phyloP scores from a whole-genome alignment of 2,797 vertebrate species.

The Distichodus sexfasciatus region DNA sequence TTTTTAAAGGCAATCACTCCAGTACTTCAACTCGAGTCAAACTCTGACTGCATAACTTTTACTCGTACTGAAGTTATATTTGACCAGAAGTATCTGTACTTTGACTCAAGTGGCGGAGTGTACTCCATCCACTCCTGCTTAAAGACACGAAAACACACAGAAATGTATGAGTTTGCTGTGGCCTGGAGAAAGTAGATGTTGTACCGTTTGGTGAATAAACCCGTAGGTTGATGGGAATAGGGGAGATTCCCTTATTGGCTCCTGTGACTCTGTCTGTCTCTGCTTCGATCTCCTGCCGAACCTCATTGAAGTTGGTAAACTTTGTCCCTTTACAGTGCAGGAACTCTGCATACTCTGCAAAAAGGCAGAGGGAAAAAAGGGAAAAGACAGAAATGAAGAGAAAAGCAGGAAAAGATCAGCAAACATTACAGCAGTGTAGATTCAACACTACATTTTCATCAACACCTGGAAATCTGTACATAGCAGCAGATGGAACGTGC shows the following conservation, averaged over 20 bases:
- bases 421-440: neutral
- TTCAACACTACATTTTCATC: neutral
- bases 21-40: too few relatives aligned
- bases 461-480: neutral
- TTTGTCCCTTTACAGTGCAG: slow-evolving; percentile 73
- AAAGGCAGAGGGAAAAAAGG: neutral
- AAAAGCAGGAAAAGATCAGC: neutral
- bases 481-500: neutral
- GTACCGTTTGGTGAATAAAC: slow-evolving; percentile 91
- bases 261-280: slow-evolving; percentile 88
- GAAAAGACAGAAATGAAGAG: neutral
- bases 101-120: too few relatives aligned
- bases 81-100: too few relatives aligned
- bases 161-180: too few relatives aligned
- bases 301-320: slow-evolving; percentile 89
- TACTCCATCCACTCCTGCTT: too few relatives aligned
- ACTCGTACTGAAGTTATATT: too few relatives aligned
- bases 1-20: too few relatives aligned
- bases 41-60: too few relatives aligned
- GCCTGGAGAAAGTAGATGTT: neutral
- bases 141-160: too few relatives aligned
- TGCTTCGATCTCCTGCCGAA: slow-evolving; percentile 86
- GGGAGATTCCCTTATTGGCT: slow-evolving; percentile 90
- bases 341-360: slow-evolving; percentile 72
- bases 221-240: slow-evolving; percentile 86